Conservation (phyloP, 2,797 vertebrate species). For the Myotis vivesi region DNA sequence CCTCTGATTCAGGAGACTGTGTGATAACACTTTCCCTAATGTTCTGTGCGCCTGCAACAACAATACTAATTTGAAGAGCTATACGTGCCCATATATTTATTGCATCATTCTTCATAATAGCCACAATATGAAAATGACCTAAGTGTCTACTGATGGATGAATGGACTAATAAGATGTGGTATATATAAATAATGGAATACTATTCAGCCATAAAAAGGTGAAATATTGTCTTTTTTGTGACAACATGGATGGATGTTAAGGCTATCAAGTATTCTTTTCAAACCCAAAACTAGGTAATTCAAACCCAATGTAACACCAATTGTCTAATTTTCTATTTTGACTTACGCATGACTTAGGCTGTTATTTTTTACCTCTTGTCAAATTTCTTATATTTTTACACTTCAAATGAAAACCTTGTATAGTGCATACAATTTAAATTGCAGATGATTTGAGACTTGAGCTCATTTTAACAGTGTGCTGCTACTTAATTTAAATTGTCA, state of each 20-base stretch:
- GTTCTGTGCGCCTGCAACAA: neutral
- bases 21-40: neutral
- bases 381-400: neutral
- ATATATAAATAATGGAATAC: neutral
- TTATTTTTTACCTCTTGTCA: neutral
- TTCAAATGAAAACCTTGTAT: neutral
- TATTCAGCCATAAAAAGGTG: neutral
- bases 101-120: neutral
- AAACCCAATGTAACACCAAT: neutral
- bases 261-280: neutral
- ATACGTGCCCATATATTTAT: neutral
- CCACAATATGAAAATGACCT: neutral
- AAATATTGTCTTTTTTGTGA: neutral
- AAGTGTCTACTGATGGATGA: neutral
- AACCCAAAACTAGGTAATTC: neutral
- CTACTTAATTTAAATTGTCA: neutral
- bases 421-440: neutral
- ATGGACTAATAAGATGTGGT: neutral
- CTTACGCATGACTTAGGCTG: neutral
- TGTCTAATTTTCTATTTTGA: neutral
- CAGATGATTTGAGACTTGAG: neutral
- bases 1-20: neutral
- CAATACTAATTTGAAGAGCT: neutral
- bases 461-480: neutral
- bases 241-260: neutral